A percentile compares a stretch with the other conserved stretches of the same genome.
phyloP scores from a whole-genome alignment of 2,888 invertebrate species.

The Nephrotoma appendiculata region DNA sequence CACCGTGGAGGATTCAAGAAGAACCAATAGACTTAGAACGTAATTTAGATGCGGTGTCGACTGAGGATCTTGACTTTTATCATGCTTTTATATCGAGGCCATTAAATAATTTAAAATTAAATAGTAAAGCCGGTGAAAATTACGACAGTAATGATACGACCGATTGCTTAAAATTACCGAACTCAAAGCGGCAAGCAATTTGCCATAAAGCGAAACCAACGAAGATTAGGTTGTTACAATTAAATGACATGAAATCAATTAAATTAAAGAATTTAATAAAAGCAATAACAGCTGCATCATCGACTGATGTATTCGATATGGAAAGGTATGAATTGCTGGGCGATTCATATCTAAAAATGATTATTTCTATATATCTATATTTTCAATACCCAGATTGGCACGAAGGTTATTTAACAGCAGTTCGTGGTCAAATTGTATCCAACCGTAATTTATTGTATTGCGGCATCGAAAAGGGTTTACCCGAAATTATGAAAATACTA shows the following conservation, averaged over 20 bases:
- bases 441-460: constrained; percentile 77
- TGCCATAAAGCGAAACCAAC: constrained; percentile 4
- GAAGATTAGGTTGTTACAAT: neutral
- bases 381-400: constrained; percentile 45
- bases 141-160: neutral
- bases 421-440: constrained; percentile 53
- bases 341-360: constrained; percentile 70
- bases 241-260: constrained; percentile 15
- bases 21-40: constrained; percentile 55
- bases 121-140: constrained; percentile 16
- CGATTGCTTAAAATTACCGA: neutral
- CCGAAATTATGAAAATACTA: constrained; percentile 37
- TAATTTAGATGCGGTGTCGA: constrained; percentile 38
- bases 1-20: constrained; percentile 24
- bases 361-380: constrained; percentile 52
- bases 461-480: constrained; percentile 30
- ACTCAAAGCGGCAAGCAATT: neutral
- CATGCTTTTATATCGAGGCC: constrained; percentile 38
- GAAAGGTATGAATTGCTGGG: constrained; percentile 76
- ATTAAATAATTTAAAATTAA: neutral
- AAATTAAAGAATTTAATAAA: constrained; percentile 31
- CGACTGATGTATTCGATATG: constrained; percentile 58
- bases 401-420: constrained; percentile 58
- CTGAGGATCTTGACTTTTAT: constrained; percentile 54
- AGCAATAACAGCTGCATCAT: constrained; percentile 51